These are phyloP conservation scores for Dendrocopos noguchii DNA, from an alignment of 2,113 vertebrate genomes.

Conservation along the genomic window DNA sequence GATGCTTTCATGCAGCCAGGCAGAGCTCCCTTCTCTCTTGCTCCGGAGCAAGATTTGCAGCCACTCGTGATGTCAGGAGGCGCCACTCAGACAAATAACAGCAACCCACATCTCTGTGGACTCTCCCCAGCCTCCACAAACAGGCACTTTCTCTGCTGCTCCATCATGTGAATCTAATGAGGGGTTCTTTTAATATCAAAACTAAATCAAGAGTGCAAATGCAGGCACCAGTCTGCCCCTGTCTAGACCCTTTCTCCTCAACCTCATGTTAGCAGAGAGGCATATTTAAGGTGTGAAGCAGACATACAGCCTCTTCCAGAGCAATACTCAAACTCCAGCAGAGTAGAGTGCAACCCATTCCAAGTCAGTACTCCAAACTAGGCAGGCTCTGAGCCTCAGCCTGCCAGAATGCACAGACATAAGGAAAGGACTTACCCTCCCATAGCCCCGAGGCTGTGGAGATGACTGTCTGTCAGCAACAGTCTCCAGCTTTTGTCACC, in stretches of 20 bases:
- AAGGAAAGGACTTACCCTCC: background rate
- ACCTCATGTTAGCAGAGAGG: background rate
- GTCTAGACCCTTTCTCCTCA: background rate
- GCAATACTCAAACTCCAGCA: background rate
- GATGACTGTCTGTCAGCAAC: background rate
- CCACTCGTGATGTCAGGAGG: conserved; percentile 35
- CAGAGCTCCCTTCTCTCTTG: background rate
- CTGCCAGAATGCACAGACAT: background rate
- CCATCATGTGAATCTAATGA: conserved; percentile 33
- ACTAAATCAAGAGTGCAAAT: background rate
- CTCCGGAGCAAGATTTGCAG: background rate
- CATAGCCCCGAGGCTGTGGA: background rate
- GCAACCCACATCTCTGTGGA: conserved; percentile 17
- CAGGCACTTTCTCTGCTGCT: conserved; percentile 35
- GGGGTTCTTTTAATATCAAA: background rate
- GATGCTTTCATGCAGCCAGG: background rate
- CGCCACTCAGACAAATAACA: background rate
- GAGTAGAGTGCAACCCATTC: fast-evolving
- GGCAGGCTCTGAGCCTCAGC: background rate
- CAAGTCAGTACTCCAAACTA: background rate
- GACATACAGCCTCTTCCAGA: background rate
- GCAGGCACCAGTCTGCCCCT: background rate
- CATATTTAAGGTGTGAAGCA: background rate
- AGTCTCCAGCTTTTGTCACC: background rate
- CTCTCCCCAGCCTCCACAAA: conserved; percentile 31